Conservation (phyloP, 1,140 invertebrate genomes). For the Sycophila sp. region DNA sequence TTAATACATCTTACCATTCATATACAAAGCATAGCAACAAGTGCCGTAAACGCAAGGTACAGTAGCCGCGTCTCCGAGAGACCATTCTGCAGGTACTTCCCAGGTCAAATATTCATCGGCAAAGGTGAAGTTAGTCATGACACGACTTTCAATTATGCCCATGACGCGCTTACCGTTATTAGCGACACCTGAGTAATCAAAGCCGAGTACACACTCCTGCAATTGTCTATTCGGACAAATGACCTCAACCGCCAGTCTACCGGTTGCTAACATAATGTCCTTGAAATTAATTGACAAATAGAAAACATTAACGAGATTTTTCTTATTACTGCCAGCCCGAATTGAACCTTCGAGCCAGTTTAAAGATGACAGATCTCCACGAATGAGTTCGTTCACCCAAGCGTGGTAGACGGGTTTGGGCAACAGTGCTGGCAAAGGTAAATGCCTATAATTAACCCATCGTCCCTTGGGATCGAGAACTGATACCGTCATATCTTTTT, state of each 20-base stretch:
- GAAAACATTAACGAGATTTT: conserved; percentile 56
- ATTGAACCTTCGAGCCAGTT: conserved; percentile 81
- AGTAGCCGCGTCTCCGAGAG: conserved; percentile 86
- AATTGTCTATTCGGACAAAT: conserved; percentile 67
- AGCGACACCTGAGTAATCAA: conserved; percentile 75
- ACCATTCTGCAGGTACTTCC: conserved; percentile 85
- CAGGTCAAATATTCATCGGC: conserved; percentile 75
- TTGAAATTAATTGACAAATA: conserved; percentile 79
- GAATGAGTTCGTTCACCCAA: conserved; percentile 79
- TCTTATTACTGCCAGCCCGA: conserved; percentile 47
- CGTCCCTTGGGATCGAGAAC: conserved; percentile 72
- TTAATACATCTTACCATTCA: conserved; percentile 48
- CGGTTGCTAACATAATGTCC: conserved; percentile 79
- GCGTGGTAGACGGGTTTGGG: conserved; percentile 72
- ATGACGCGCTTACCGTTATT: conserved; percentile 72
- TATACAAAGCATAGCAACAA: conserved; percentile 81
- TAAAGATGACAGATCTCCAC: conserved; percentile 87
- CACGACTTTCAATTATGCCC: conserved; percentile 71
- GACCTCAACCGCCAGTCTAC: conserved; percentile 73
- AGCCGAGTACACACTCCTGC: conserved; percentile 75
- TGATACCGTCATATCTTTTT: conserved; percentile 82
- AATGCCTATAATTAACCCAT: conserved; percentile 86
- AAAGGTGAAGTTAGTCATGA: conserved; percentile 71
- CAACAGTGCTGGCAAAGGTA: conserved; percentile 64
- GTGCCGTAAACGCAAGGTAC: conserved; percentile 88